Percentiles rank a stretch among this genome's conserved stretches.
Conservation (phyloP, 2,113 vertebrate genomes). For the Thamnophis sirtalis region DNA sequence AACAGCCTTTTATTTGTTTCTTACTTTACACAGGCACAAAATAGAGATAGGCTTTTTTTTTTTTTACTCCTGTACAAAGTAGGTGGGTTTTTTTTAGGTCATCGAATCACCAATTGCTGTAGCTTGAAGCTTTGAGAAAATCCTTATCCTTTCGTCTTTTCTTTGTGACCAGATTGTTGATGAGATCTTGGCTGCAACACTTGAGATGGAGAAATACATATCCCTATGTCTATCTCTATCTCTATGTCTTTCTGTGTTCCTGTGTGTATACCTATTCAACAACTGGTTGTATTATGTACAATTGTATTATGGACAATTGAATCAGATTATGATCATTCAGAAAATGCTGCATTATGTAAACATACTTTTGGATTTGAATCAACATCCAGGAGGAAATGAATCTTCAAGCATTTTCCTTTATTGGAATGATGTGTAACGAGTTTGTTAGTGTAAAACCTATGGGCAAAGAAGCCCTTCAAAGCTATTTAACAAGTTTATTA, state of each 20-base stretch:
- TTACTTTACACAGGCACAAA: background rate
- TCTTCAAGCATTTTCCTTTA: background rate
- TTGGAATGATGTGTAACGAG: background rate
- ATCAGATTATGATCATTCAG: background rate
- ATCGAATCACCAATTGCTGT: background rate
- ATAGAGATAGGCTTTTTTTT: background rate
- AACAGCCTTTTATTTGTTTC: background rate
- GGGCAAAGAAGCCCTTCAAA: background rate
- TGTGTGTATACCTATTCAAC: background rate
- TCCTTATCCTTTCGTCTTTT: background rate
- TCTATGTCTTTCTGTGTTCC: accelerated
- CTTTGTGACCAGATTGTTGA: background rate
- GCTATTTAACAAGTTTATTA: background rate
- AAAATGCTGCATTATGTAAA: background rate
- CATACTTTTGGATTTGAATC: background rate
- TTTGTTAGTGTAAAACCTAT: slow-evolving; percentile 6
- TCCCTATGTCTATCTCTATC: background rate
- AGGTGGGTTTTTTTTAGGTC: background rate
- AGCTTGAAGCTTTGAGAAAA: background rate
- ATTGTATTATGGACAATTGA: background rate
- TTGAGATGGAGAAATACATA: background rate
- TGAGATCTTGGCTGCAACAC: background rate
- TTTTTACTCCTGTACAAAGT: background rate
- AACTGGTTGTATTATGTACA: background rate
- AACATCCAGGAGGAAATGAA: background rate